Evolutionary conservation across 2,113 vertebrate species (phyloP).

Genomic region (Gobius niger): DNA sequence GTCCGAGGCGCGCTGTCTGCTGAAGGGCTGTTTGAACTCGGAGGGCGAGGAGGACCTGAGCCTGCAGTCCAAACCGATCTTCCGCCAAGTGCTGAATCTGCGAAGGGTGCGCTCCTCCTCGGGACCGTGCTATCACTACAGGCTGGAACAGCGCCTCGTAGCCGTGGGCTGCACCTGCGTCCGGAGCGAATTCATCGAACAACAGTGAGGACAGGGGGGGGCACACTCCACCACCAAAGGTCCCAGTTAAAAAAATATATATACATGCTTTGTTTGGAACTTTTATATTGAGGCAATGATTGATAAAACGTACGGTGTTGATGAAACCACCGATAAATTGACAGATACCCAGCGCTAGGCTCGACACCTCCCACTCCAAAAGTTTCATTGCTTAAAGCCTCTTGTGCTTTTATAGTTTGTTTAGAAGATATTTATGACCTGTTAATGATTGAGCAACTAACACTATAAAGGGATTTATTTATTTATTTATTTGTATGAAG

Average conservation of each 20-base stretch:
- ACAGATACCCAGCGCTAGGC: too few species aligned
- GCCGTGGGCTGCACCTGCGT: constrained; percentile 89
- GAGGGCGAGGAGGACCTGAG: constrained; percentile 72
- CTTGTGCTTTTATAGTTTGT: too few species aligned
- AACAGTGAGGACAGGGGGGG: constrained; percentile 34
- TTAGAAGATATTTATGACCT: too few species aligned
- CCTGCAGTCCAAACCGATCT: constrained; percentile 82
- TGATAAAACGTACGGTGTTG: too few species aligned
- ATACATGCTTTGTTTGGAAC: too few species aligned
- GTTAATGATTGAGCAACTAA: too few species aligned
- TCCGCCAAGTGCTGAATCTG: constrained; percentile 83
- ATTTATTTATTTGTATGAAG: too few species aligned
- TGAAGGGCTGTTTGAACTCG: constrained; percentile 70
- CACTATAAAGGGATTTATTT: too few species aligned
- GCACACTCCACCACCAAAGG: neutral
- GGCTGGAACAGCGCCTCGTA: constrained; percentile 80
- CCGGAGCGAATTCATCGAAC: constrained; percentile 37
- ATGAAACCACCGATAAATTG: too few species aligned
- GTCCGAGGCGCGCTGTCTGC: constrained; percentile 76
- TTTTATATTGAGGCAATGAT: too few species aligned
- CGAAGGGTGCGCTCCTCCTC: constrained; percentile 55
- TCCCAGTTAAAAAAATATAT: neutral
- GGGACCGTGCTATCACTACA: constrained; percentile 54
- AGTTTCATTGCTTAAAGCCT: too few species aligned
- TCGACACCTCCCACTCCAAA: too few species aligned